A percentile compares a stretch with the other conserved stretches of the same genome.
Evolutionary conservation across 2,113 vertebrate genomes (phyloP).

Genomic region (Varanus komodoensis): DNA sequence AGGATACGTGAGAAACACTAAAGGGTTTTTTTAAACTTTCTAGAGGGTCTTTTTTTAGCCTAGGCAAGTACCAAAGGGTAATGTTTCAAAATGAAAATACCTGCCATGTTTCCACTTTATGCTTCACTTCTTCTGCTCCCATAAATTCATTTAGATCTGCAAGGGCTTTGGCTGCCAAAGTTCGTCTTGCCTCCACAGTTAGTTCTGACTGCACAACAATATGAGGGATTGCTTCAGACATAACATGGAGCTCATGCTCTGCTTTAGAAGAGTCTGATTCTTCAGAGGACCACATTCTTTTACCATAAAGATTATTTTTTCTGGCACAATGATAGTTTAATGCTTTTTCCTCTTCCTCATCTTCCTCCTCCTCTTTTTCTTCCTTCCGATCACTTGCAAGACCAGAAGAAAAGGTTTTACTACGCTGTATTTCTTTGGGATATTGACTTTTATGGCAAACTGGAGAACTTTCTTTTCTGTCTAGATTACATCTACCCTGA

Average conservation of each 20-base stretch:
- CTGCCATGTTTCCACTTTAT: conserved; percentile 91
- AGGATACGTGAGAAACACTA: not conserved
- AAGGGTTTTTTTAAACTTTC: not conserved
- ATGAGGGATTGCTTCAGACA: conserved; percentile 71
- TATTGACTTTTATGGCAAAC: conserved; percentile 66
- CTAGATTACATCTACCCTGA: conserved; percentile 67
- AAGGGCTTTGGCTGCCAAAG: conserved; percentile 89
- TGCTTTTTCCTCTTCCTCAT: conserved; percentile 49
- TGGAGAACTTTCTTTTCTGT: conserved; percentile 63
- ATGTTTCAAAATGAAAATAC: conserved; percentile 75
- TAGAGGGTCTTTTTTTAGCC: not conserved
- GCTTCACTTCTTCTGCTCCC: conserved; percentile 80
- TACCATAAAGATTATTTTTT: conserved; percentile 54
- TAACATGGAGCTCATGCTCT: conserved; percentile 58
- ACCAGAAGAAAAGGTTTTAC: conserved; percentile 84
- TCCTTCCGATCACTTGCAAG: conserved; percentile 56
- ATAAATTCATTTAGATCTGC: conserved; percentile 80
- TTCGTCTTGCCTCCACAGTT: conserved; percentile 80
- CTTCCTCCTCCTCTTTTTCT: conserved; percentile 51
- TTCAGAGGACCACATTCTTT: conserved; percentile 37
- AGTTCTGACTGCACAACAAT: conserved; percentile 80
- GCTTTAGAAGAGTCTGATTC: conserved; percentile 63
- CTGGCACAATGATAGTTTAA: conserved; percentile 32
- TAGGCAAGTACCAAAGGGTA: not conserved
- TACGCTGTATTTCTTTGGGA: conserved; percentile 78